Evolutionary conservation across 92 coral and sea anemone species (phyloP).

Genomic region (Porites divaricata): DNA sequence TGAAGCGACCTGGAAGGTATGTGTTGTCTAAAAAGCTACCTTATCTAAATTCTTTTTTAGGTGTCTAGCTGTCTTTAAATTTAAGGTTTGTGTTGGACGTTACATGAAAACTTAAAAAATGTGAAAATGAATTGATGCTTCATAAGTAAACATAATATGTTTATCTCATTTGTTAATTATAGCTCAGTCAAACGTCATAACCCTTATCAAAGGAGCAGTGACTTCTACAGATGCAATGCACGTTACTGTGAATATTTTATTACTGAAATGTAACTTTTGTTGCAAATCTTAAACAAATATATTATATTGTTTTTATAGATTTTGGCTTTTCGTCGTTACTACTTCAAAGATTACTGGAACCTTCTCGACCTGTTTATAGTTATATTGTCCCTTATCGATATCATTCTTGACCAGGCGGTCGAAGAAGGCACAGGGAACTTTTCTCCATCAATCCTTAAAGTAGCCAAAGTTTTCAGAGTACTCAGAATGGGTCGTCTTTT

Average conservation of each 20-base stretch:
- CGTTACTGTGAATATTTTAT: not conserved
- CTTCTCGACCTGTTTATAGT: conserved; percentile 90
- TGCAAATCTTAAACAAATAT: not conserved
- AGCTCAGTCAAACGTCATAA: too few relatives aligned
- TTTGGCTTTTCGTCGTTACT: conserved; percentile 82
- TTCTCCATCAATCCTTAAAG: conserved; percentile 92
- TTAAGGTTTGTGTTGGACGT: not conserved
- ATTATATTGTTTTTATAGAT: conserved; percentile 33
- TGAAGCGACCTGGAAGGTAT: conserved; percentile 87
- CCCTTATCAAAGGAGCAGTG: too few relatives aligned
- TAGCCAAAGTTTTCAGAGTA: conserved; percentile 88
- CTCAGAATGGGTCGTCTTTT: conserved; percentile 95
- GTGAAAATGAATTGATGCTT: too few relatives aligned
- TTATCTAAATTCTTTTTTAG: not conserved
- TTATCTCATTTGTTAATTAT: too few relatives aligned
- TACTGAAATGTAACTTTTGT: not conserved
- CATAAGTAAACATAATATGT: too few relatives aligned
- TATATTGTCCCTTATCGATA: conserved; percentile 84
- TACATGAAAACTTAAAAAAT: not conserved
- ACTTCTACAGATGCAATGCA: too few relatives aligned
- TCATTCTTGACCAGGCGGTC: conserved; percentile 85
- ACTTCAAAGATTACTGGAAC: conserved; percentile 97
- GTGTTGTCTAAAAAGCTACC: not conserved
- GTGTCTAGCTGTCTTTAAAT: too few relatives aligned
- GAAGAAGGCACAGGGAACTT: conserved; percentile 82